These are phyloP conservation scores for Embidobia sp. DNA, from an alignment of 2,888 invertebrate genomes.

Conservation along the genomic window DNA sequence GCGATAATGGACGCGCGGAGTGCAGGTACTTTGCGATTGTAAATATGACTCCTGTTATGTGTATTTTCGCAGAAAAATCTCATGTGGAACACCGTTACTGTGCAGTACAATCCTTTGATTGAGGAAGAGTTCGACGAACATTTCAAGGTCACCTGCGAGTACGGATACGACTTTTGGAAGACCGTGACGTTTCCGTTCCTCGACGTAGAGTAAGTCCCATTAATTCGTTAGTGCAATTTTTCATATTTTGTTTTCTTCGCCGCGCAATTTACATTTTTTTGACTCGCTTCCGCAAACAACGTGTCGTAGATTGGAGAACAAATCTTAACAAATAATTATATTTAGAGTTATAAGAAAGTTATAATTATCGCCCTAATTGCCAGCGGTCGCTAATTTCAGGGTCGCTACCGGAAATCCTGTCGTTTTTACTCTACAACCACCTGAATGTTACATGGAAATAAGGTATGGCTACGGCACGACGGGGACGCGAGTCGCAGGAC, in stretches of 20 bases:
- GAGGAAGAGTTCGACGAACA: slow-evolving; percentile 97
- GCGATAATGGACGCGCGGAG: slow-evolving; percentile 33
- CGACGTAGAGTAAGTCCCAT: slow-evolving; percentile 93
- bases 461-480: slow-evolving; percentile 94
- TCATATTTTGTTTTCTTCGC: neutral
- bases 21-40: slow-evolving; percentile 37
- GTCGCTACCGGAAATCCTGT: slow-evolving; percentile 97
- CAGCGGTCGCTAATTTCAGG: slow-evolving; percentile 82
- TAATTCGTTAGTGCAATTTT: neutral
- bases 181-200: slow-evolving; percentile 97
- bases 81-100: slow-evolving; percentile 98
- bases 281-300: slow-evolving; percentile 7
- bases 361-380: slow-evolving; percentile 55
- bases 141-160: slow-evolving; percentile 97
- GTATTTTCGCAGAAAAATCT: slow-evolving; percentile 88
- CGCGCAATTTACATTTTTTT: slow-evolving; percentile 1
- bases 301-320: slow-evolving; percentile 11
- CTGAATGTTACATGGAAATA: slow-evolving; percentile 98
- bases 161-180: slow-evolving; percentile 98
- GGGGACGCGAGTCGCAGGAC: slow-evolving; percentile 94
- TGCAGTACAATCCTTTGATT: slow-evolving; percentile 95
- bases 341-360: slow-evolving; percentile 43
- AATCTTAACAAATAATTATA: slow-evolving; percentile 46
- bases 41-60: slow-evolving; percentile 50
- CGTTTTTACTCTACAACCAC: slow-evolving; percentile 88